These are phyloP conservation scores for Polypterus senegalus DNA, from an alignment of 2,113 vertebrate species.

Conservation along the genomic window DNA sequence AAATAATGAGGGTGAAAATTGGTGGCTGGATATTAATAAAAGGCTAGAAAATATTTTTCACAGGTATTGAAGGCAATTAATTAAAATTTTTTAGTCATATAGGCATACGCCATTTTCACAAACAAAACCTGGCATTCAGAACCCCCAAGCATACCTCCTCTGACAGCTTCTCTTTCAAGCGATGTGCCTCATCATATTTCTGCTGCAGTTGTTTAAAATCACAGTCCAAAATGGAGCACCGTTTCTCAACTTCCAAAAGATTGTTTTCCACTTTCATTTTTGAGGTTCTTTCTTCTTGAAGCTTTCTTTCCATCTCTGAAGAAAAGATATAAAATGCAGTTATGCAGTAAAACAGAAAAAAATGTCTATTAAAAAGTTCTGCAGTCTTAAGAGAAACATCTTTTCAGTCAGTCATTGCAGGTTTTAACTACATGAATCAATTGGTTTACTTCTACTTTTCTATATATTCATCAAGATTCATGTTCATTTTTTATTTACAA, in stretches of 20 bases:
- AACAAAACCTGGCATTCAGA: too few species aligned
- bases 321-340: constrained; percentile 2
- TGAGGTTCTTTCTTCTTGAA: constrained; percentile 72
- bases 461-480: too few species aligned
- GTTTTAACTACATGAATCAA: too few species aligned
- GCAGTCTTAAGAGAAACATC: too few species aligned
- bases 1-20: background rate
- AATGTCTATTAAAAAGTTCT: too few species aligned
- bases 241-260: constrained; percentile 84
- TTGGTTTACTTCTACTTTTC: too few species aligned
- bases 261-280: constrained; percentile 85
- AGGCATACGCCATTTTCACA: too few species aligned
- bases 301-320: constrained; percentile 89
- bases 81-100: background rate
- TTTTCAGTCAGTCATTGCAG: too few species aligned
- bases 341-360: too few species aligned
- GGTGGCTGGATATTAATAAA: background rate
- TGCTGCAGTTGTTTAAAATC: constrained; percentile 92
- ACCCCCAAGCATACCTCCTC: constrained; percentile 64
- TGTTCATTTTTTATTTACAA: too few species aligned
- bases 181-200: constrained; percentile 79
- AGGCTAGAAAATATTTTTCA: background rate
- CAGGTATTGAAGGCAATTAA: constrained; percentile 1
- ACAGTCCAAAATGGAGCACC: constrained; percentile 86
- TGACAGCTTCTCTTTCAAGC: constrained; percentile 75